Percentiles rank a stretch among this genome's conserved stretches.
phyloP scores from a whole-genome alignment of 2,797 vertebrate species.

The Hafferia zeledoni region DNA sequence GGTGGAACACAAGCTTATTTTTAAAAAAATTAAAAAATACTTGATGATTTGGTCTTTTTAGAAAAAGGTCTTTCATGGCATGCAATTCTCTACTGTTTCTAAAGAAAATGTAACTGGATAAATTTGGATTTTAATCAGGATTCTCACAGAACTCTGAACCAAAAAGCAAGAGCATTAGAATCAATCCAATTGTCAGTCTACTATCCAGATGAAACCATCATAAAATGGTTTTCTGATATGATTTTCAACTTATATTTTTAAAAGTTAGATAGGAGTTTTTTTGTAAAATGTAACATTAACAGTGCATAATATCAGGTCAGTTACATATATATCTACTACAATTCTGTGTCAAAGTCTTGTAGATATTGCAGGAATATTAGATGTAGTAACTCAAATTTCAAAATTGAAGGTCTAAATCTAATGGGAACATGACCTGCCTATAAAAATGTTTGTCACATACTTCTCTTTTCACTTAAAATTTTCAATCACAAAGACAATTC shows the following conservation, averaged over 20 bases:
- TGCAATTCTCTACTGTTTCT: background rate
- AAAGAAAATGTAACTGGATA: background rate
- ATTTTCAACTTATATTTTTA: background rate
- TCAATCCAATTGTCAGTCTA: background rate
- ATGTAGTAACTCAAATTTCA: background rate
- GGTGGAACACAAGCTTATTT: background rate
- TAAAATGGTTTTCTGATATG: background rate
- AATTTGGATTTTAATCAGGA: background rate
- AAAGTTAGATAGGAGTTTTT: background rate
- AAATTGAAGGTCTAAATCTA: background rate
- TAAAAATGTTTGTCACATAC: background rate
- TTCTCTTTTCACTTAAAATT: background rate
- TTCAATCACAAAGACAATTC: background rate
- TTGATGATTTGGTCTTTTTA: background rate
- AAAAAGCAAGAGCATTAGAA: background rate
- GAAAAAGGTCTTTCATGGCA: background rate
- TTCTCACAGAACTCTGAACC: background rate
- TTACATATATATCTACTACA: background rate
- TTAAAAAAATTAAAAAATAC: background rate
- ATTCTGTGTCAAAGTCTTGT: background rate
- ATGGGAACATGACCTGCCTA: background rate
- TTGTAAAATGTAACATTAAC: background rate
- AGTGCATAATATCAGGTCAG: background rate
- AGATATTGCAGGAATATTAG: background rate
- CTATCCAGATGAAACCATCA: background rate